phyloP scores from a whole-genome alignment of 2,113 vertebrate species.

The Erythrolamprus reginae region DNA sequence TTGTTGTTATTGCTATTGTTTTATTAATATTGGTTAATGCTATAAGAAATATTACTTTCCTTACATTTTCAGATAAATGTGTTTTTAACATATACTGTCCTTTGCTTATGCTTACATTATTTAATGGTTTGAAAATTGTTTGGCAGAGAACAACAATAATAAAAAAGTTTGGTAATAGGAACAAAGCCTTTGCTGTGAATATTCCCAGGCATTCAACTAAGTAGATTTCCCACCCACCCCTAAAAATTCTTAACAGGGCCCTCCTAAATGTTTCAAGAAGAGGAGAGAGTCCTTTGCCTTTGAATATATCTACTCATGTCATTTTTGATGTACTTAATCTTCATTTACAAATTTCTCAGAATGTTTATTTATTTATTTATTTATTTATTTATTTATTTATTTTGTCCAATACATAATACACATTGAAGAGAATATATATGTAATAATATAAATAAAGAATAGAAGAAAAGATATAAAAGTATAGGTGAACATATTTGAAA shows the following conservation, averaged over 20 bases:
- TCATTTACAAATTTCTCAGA: not conserved
- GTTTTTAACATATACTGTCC: not conserved
- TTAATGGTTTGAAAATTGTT: not conserved
- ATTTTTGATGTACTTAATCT: not conserved
- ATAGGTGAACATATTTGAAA: too few relatives aligned
- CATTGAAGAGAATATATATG: too few relatives aligned
- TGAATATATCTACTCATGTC: not conserved
- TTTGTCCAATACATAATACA: too few relatives aligned
- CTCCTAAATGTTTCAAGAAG: not conserved
- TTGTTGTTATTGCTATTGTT: not conserved
- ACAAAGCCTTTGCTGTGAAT: not conserved
- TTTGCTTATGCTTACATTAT: not conserved
- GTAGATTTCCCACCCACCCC: not conserved
- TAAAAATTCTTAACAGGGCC: not conserved
- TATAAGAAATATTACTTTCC: not conserved
- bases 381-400: too few relatives aligned
- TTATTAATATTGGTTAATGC: not conserved
- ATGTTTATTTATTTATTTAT: too few relatives aligned
- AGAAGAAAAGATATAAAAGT: too few relatives aligned
- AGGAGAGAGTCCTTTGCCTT: not conserved
- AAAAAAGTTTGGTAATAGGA: not conserved
- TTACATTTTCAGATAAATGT: not conserved
- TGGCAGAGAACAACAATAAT: not conserved
- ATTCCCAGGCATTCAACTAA: not conserved
- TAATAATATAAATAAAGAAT: too few relatives aligned